These are phyloP conservation scores for Danio kyathit DNA, from an alignment of 2,797 vertebrate genomes.

Conservation along the genomic window DNA sequence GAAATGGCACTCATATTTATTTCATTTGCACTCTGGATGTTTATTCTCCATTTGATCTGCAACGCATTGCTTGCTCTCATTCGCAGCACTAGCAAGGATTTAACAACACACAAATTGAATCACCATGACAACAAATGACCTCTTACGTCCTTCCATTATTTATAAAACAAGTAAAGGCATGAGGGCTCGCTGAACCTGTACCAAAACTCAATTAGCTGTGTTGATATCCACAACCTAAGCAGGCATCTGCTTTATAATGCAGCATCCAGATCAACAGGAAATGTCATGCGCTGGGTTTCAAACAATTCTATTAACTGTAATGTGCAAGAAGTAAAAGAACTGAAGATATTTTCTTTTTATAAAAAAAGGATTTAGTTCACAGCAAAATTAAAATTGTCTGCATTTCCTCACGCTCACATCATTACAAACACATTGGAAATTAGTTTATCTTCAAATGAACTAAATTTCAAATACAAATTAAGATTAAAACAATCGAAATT, in stretches of 20 bases:
- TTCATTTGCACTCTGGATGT: conserved; percentile 23
- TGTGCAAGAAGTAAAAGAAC: no score
- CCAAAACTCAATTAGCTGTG: not conserved
- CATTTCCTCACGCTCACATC: no score
- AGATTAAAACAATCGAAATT: no score
- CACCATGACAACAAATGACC: conserved; percentile 43
- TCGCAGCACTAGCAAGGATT: conserved; percentile 7
- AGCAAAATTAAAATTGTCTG: no score
- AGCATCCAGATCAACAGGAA: no score
- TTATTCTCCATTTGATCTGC: conserved; percentile 32
- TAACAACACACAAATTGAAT: conserved; percentile 38
- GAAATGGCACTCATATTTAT: conserved; percentile 28
- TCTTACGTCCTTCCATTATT: conserved; percentile 22
- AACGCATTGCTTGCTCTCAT: conserved; percentile 36
- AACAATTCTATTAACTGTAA: no score
- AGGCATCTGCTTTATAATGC: not conserved
- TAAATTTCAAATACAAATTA: no score
- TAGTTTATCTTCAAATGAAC: no score
- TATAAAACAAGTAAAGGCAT: conserved; percentile 18
- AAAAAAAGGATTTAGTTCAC: no score
- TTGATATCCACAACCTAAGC: not conserved
- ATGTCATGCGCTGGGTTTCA: no score
- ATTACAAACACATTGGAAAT: no score
- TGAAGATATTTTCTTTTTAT: no score
- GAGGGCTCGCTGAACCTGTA: not conserved